Conservation (phyloP, 2,797 vertebrate genomes). For the Botia almorhae region DNA sequence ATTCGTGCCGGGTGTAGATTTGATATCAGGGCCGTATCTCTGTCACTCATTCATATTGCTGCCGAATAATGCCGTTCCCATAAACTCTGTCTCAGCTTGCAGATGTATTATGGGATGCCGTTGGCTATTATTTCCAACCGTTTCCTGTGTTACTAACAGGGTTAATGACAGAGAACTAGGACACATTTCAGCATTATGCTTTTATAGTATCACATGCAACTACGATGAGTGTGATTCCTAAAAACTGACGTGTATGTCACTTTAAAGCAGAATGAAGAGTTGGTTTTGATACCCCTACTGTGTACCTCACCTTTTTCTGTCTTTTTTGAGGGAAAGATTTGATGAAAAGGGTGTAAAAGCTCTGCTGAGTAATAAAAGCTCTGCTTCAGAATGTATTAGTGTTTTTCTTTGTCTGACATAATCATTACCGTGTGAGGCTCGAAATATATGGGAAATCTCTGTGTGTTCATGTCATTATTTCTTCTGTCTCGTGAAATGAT, state of each 20-base stretch:
- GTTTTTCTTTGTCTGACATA: conserved; percentile 12
- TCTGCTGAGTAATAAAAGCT: conserved; percentile 62
- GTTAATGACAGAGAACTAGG: conserved; percentile 49
- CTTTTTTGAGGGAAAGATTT: conserved; percentile 58
- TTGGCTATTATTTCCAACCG: conserved; percentile 42
- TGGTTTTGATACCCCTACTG: conserved; percentile 59
- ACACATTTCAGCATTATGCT: conserved; percentile 38
- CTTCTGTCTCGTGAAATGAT: conserved; percentile 13
- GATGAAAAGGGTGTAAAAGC: conserved; percentile 59
- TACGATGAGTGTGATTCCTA: conserved; percentile 41
- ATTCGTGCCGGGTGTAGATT: conserved; percentile 45
- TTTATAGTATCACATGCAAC: conserved; percentile 49
- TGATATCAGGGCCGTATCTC: conserved; percentile 54
- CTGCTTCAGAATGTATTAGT: conserved; percentile 50
- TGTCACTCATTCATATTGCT: conserved; percentile 46
- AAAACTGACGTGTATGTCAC: conserved; percentile 35
- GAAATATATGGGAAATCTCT: conserved; percentile 1
- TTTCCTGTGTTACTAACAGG: conserved; percentile 57
- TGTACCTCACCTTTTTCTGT: conserved; percentile 55
- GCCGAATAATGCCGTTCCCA: conserved; percentile 50
- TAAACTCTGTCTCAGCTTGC: conserved; percentile 45
- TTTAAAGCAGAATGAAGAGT: conserved; percentile 44
- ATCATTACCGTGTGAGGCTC: neutral
- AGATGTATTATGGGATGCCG: conserved; percentile 48
- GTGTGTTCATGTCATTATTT: conserved; percentile 9